These are phyloP conservation scores for Dicyrtoma fusca DNA, from an alignment of 2,888 invertebrate species.

Conservation along the genomic window DNA sequence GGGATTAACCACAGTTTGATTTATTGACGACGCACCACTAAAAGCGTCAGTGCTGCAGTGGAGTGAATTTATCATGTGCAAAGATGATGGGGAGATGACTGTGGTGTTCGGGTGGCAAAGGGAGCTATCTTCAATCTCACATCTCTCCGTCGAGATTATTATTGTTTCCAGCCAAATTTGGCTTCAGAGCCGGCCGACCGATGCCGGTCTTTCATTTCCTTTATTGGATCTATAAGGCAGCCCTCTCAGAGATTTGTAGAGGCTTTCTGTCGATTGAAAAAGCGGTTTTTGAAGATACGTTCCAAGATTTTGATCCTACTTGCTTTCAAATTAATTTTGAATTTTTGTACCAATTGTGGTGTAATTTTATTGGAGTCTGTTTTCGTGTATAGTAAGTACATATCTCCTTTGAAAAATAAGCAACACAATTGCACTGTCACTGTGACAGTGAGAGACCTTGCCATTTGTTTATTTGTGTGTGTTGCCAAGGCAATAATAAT, in stretches of 20 bases:
- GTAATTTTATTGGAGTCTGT: no score
- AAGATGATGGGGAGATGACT: constrained; percentile 43
- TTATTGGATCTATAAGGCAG: no score
- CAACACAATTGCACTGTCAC: constrained; percentile 2
- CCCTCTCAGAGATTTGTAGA: no score
- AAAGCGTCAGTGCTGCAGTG: constrained; percentile 37
- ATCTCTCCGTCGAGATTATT: constrained; percentile 41
- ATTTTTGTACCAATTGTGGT: no score
- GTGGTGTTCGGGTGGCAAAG: constrained; percentile 39
- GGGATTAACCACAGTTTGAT: constrained; percentile 23
- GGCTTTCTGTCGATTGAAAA: no score
- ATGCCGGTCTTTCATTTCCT: constrained; percentile 11
- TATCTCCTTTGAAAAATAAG: no score
- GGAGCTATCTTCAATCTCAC: constrained; percentile 36
- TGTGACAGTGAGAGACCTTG: background rate
- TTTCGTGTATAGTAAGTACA: no score
- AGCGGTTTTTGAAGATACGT: no score
- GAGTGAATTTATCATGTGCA: constrained; percentile 50
- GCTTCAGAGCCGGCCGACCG: constrained; percentile 32
- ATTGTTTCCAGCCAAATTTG: constrained; percentile 43
- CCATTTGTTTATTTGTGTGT: constrained; percentile 22
- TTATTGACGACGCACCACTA: constrained; percentile 12
- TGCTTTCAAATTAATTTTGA: no score
- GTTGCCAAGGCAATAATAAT: background rate
- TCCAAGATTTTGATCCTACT: no score